phyloP scores from a whole-genome alignment of 2,113 vertebrate genomes.

The Probosciger aterrimus region DNA sequence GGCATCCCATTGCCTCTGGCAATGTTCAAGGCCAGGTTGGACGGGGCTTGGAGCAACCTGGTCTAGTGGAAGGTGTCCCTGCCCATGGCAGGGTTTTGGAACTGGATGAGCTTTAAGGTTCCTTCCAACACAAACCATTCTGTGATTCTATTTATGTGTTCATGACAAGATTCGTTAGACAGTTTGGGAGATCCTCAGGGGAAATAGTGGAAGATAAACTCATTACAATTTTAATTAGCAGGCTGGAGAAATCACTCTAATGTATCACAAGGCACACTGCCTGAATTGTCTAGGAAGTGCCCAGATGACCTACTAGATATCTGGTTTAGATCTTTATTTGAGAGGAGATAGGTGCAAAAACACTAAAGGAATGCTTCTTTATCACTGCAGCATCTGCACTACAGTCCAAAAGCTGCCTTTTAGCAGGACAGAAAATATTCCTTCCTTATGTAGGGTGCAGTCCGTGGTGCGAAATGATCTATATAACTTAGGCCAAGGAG shows the following conservation, averaged over 20 bases:
- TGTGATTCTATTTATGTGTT: neutral
- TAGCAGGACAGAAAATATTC: neutral
- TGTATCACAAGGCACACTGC: neutral
- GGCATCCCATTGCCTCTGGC: neutral
- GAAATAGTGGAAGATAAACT: neutral
- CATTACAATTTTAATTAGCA: neutral
- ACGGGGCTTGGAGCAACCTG: neutral
- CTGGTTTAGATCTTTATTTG: neutral
- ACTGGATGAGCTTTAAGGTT: neutral
- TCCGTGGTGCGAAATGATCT: neutral
- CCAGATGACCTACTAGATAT: neutral
- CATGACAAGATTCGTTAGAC: neutral
- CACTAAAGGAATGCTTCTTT: neutral
- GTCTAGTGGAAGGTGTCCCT: neutral
- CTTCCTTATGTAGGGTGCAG: neutral
- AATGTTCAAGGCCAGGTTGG: neutral
- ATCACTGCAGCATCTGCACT: neutral
- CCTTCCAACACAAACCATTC: neutral
- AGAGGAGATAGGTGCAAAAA: neutral
- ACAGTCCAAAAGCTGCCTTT: neutral
- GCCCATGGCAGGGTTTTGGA: neutral
- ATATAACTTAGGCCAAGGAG: neutral
- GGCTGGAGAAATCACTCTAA: neutral
- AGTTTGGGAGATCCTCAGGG: neutral
- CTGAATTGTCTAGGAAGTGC: neutral